Evolutionary conservation across 2,888 invertebrate species (phyloP).

Genomic region (Bhutanitis thaidina): DNA sequence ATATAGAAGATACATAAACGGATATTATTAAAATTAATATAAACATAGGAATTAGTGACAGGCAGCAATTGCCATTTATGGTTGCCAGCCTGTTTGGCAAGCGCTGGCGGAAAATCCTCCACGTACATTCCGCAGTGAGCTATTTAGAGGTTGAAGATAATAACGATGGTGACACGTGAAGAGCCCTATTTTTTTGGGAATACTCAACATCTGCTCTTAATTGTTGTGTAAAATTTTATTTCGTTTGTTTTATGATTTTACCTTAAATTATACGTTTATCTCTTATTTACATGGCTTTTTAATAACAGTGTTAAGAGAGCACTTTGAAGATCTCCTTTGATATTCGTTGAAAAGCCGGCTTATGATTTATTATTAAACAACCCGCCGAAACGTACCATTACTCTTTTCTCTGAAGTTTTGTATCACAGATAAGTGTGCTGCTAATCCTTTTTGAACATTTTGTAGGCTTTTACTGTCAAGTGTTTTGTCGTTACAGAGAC

Average conservation of each 20-base stretch:
- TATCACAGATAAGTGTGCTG: conserved; percentile 29
- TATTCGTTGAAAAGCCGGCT: conserved; percentile 45
- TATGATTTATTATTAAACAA: conserved; percentile 63
- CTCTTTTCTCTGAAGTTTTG: conserved; percentile 32
- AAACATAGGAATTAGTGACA: too few species aligned
- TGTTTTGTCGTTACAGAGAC: conserved; percentile 16
- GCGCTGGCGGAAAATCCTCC: too few species aligned
- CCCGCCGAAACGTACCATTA: conserved; percentile 42
- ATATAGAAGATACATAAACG: too few species aligned
- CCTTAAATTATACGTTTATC: conserved; percentile 38
- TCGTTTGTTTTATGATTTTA: conserved; percentile 13
- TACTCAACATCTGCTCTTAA: too few species aligned
- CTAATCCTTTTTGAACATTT: conserved; percentile 8
- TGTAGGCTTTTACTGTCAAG: conserved; percentile 4
- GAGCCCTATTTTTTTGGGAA: too few species aligned
- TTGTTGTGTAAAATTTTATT: conserved; percentile 15
- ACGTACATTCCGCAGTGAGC: too few species aligned
- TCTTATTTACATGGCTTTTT: conserved; percentile 42
- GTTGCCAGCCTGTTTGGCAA: too few species aligned
- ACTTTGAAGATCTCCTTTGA: conserved; percentile 64
- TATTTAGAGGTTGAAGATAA: too few species aligned
- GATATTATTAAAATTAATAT: too few species aligned
- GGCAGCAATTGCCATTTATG: too few species aligned
- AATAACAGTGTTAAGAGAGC: conserved; percentile 53
- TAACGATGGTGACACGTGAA: too few species aligned